Percentiles rank a stretch among this genome's conserved stretches.
phyloP scores from a whole-genome alignment of 2,113 vertebrate species.

The Etheostoma spectabile region DNA sequence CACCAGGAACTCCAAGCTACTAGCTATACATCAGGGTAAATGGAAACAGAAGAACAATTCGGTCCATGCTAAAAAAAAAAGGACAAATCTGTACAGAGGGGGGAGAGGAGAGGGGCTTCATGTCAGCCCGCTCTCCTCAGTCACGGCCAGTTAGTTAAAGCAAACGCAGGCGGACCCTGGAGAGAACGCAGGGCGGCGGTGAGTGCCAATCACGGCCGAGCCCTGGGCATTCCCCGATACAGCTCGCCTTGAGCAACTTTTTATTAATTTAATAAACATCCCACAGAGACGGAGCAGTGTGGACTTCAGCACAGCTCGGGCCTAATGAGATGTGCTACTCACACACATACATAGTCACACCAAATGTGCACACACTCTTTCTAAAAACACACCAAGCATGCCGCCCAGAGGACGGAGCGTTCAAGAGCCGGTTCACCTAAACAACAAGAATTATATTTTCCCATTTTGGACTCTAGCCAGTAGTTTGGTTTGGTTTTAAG shows the following conservation, averaged over 20 bases:
- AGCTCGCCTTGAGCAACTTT: conserved; percentile 83
- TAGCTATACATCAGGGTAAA: not conserved
- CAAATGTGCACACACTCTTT: conserved; percentile 34
- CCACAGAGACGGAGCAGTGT: conserved; percentile 72
- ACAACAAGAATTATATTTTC: conserved; percentile 8
- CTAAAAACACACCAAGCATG: conserved; percentile 41
- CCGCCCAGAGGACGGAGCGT: conserved; percentile 12
- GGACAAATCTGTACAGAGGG: not conserved
- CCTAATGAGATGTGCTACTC: conserved; percentile 76
- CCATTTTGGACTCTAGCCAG: conserved; percentile 12
- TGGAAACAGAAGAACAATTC: not conserved
- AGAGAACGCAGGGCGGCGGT: conserved; percentile 65
- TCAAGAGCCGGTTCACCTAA: conserved; percentile 15
- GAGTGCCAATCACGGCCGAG: conserved; percentile 84
- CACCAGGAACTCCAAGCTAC: not conserved
- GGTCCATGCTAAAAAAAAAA: not conserved
- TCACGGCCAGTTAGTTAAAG: conserved; percentile 86
- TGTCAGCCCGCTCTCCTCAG: conserved; percentile 78
- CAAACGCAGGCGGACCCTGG: conserved; percentile 76
- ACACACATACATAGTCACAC: conserved; percentile 26
- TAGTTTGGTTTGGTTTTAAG: conserved; percentile 30
- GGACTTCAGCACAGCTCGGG: conserved; percentile 53
- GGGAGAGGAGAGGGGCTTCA: conserved; percentile 58
- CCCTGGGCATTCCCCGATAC: conserved; percentile 73
- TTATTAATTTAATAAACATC: conserved; percentile 88